A percentile compares a stretch with the other conserved stretches of the same genome.
These are phyloP conservation scores for Oxytorus armatus DNA, from an alignment of 2,888 invertebrate genomes.

Conservation along the genomic window DNA sequence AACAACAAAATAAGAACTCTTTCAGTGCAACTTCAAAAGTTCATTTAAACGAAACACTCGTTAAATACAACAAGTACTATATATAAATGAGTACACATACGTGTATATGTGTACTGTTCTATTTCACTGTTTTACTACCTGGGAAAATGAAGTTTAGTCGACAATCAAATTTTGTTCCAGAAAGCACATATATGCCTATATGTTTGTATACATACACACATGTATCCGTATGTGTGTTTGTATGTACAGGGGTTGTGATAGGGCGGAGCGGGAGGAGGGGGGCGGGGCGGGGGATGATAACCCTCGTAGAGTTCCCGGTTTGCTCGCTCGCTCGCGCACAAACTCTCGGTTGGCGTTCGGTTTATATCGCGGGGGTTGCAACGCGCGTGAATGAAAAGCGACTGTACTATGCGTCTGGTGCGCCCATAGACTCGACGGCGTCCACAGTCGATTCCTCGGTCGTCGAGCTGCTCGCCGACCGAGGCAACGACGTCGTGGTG, in stretches of 20 bases:
- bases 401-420: constrained; percentile 61
- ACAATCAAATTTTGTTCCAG: constrained; percentile 1
- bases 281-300: constrained; percentile 9
- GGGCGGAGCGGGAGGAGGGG: neutral
- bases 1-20: no score
- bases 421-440: constrained; percentile 55
- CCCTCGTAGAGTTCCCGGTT: neutral
- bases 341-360: neutral
- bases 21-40: no score
- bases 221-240: neutral
- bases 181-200: neutral
- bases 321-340: neutral
- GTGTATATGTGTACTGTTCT: neutral
- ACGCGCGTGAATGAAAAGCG: constrained; percentile 62
- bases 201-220: neutral
- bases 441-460: constrained; percentile 34
- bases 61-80: neutral
- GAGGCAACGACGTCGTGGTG: constrained; percentile 39
- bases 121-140: neutral
- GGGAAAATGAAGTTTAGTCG: constrained; percentile 3
- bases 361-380: constrained; percentile 46
- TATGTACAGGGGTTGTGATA: no score
- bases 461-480: constrained; percentile 3
- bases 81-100: neutral
- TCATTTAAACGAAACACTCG: no score